phyloP scores from a whole-genome alignment of 1,140 invertebrate genomes.

The Leptinotarsa defecta region DNA sequence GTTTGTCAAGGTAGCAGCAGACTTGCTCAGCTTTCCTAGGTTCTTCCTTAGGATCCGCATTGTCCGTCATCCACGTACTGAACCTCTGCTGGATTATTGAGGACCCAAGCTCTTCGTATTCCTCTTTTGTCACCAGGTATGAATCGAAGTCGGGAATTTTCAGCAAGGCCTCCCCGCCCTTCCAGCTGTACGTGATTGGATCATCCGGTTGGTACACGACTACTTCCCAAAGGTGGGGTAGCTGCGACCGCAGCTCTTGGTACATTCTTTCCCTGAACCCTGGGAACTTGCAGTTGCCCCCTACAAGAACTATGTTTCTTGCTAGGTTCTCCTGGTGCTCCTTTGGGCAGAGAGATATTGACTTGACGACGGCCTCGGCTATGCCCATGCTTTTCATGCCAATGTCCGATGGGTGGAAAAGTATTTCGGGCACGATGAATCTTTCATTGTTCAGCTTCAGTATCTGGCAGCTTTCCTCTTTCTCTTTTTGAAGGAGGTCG shows the following conservation, averaged over 20 bases:
- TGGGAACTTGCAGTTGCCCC: conserved; percentile 84
- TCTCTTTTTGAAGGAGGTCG: conserved; percentile 58
- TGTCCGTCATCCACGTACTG: conserved; percentile 44
- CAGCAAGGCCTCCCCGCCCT: conserved; percentile 79
- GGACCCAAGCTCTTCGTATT: conserved; percentile 86
- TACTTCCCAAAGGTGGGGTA: conserved; percentile 77
- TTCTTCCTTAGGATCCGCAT: conserved; percentile 30
- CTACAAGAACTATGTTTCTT: conserved; percentile 88
- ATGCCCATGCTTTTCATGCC: conserved; percentile 95
- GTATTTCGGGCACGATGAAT: conserved; percentile 91
- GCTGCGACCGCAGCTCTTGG: conserved; percentile 77
- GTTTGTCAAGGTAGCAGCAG: conserved; percentile 31
- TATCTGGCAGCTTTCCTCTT: conserved; percentile 74
- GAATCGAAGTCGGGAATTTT: conserved; percentile 72
- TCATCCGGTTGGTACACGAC: conserved; percentile 73
- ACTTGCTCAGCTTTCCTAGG: conserved; percentile 1
- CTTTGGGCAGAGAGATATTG: conserved; percentile 73
- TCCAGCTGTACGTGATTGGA: conserved; percentile 85
- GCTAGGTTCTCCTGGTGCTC: conserved; percentile 81
- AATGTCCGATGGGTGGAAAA: conserved; percentile 95
- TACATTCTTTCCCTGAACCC: conserved; percentile 84
- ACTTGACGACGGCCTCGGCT: conserved; percentile 82
- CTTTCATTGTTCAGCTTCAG: conserved; percentile 89
- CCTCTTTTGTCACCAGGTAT: conserved; percentile 75
- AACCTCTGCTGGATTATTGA: conserved; percentile 48